Base-by-base conservation (phyloP, 2,113 vertebrate genomes). In the Grammomys dolichurus region DNA sequence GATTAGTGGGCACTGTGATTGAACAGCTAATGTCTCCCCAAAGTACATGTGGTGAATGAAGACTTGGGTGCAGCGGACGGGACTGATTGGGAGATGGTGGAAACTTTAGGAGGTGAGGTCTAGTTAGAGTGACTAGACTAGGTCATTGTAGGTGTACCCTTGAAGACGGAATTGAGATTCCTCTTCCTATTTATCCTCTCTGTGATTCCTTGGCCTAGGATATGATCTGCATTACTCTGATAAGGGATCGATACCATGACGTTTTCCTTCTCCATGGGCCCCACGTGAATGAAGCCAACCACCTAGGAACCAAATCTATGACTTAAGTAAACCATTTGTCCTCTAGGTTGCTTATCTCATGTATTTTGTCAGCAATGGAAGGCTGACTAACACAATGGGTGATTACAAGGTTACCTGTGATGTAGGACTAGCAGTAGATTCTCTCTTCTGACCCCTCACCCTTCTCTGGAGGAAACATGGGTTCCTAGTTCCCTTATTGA, bases 341-440 rank as follows among this genome's bases (percentile, higher is more conserved):
- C 40, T 60, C 60, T 75, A 20, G 56, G 51, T 43, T 88, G 51
- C 19, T 17, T 20, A 24, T 76, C 56, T 63, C 11, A 11, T 33
- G 17, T 24, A 24, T 63, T 90, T 60, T 89, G 28, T 90, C 87
- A 60, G 56, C 58, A 56, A 65, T 33, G 43, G 54, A 19, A 58
- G n/a, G 5, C 10, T 76, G 54, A 33, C 11, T 46, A n/a, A 22
- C n/a, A 76, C 26, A 33, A 4, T 60, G 10, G 16, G 13, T 51
- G 36, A n/a, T 70, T 10, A 8, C 13, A 33, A 85, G 43, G 31
- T 75, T 28, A 46, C 0, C 7, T 11, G 0, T 58, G 13, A 1
- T 13, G 65, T 33, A 17, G 0, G 2, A 13, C 7, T 5, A 54
- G 54, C 9, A 6, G 16, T 22, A 1, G 12, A 1, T 7, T 28